Evolutionary conservation across 2,888 invertebrate species (phyloP), one percentile per base, ranked within the genome.

Genomic region (Zygogramma bicolorata): DNA sequence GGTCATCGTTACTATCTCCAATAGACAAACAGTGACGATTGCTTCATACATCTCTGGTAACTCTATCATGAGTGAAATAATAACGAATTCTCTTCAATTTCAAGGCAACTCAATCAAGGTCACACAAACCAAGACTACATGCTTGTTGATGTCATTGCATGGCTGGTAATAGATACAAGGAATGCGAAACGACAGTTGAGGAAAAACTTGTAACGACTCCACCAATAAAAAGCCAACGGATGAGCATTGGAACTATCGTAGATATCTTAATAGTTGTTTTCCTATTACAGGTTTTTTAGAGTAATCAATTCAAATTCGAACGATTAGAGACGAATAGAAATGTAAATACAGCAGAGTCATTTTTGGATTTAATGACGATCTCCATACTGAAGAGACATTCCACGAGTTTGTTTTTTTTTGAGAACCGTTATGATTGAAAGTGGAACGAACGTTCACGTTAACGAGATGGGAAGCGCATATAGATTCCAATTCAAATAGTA

Each of bases 261-360:
- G 75, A 78, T 79, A 79, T 75, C 75, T 78, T 77, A 76, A 78
- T 78, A 76, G 75, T 72, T 72, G 75, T 76, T 78, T 75, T 73
- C 71, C 71, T 68, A 49, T 66, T 72, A 77, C 77, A 69, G 75
- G 77, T 76, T 77, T 78, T 75, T 76, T 77, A 78, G 74, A 75
- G 76, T 74, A 79, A 79, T 79, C 78, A 78, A 79, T 79, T 78
- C 74, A 59, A 59, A 59, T 59, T 18, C 15, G 34, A 59, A 59
- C 59, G 29, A 59, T 79, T 77, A 77, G 77, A 75, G 75, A 73
- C 62, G 75, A 73, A 77, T 76, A 75, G 75, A 77, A 76, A 79
- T 79, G 77, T 75, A 78, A 78, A 76, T 79, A 75, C 74, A 73
- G 65, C 65, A 67, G 34, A 65, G 71, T 76, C 75, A 75, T 76